Base-by-base conservation (phyloP, 2,797 vertebrate genomes). In the Myotis pilosus region DNA sequence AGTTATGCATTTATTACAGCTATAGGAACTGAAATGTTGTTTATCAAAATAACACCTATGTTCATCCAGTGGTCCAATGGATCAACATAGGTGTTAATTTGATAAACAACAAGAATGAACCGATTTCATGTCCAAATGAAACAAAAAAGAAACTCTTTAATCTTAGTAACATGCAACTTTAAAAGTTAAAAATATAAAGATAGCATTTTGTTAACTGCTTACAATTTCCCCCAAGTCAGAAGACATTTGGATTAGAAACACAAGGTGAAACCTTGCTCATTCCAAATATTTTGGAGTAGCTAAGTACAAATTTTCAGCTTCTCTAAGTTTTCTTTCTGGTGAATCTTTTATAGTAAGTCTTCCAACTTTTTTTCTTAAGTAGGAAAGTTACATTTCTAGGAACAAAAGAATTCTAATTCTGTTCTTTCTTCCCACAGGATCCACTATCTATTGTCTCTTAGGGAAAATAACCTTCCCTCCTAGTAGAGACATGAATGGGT, bases 371-470 rank as follows among this genome's bases (percentile, higher is more conserved):
- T 64, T 55, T 28, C 66, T 55, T 64, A 85, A 76, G 72, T 76
- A 84, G 55, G 84, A 98, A 98, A 98, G 97, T 97, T 98, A 96
- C 97, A 97, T 97, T 98, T 89, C 69, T 83, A 92, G 74, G 84
- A 96, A 96, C 51, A 94, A 96, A 94, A 89, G 69, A 74, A 95
- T 72, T 96, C 51, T 87, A 89, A 89, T 86, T 92, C 57, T 92
- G 68, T 2, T 87, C 94, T 94, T 85, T 87, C 96, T 98, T 98
- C 98, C 97, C 98, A 68, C 16, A 86, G 55, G 83, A 94, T 68
- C 83, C 49, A 71, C 66, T 76, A 53, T 89, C 81, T 80, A n/a
- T 55, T 51, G 91, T 94, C 94, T 97, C 95, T 93, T 57, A 76
- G 95, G 95, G 88, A 89, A 96, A 96, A 94, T 95, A 96, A 95